Base-by-base conservation (phyloP, 2,797 vertebrate species). In the Triplophysa yarkandensis region DNA sequence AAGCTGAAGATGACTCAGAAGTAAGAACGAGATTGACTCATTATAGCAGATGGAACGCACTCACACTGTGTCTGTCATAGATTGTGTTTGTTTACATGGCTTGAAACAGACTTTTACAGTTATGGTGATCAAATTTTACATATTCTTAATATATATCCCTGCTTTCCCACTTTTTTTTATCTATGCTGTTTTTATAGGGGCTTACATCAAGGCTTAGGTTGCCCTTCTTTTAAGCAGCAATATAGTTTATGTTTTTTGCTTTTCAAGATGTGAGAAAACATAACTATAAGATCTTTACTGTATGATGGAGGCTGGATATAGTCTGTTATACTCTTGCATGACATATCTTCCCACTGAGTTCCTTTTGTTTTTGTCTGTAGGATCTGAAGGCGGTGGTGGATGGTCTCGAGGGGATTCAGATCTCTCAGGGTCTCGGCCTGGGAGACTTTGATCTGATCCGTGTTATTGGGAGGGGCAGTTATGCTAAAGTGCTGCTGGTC, bases 401-500 rank as follows among this genome's bases (percentile, higher is more conserved):
- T 6, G 96, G 96, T 34, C 93, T 99, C 57, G 96, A 96, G 34
- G 94, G 94, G 65, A 95, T 99, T 80, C 97, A 97, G 87, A 92
- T 99, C 86, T 96, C 96, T 75, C 95, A 94, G 88, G 95, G 93
- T 60, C 88, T 97, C 7, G 93, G 95, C 50, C 90, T 99, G 70
- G 90, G 92, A 16, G 97, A 99, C 91, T 99, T 99, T 0, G 97
- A 99, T 83, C 87, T 99, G 81, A 94, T 99, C 87, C 89, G 97
- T 69, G 97, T 99, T 79, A 99, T 99, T 0, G 97, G 97, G 32
- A 94, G 97, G 0, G 97, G 97, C 65, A 98, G 97, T 88, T 99
- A 99, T 0, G 97, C 97, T 86, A 98, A 99, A 90, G 97, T 98
- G 79, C 94, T 99, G 52, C 87, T 99, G 86, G 97, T 99, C 30